A percentile compares a stretch with the other conserved stretches of the same genome.
Evolutionary conservation across 2,797 vertebrate genomes (phyloP).

Genomic region (Nyctalus aviator): DNA sequence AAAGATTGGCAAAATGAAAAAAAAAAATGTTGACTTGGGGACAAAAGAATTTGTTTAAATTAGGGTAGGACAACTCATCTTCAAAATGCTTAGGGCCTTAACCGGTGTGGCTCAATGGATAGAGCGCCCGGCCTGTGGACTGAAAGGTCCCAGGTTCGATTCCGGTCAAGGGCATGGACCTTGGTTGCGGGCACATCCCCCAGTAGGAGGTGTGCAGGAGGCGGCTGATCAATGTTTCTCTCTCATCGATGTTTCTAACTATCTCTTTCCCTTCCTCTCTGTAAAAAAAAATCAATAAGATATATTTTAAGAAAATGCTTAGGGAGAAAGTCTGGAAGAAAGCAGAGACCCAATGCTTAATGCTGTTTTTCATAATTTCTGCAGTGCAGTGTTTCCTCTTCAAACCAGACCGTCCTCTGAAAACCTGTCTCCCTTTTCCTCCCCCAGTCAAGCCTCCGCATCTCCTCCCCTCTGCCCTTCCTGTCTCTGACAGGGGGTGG

Average conservation of each 20-base stretch:
- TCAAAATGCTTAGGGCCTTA: not conserved
- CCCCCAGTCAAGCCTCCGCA: conserved; percentile 95
- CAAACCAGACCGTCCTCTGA: conserved; percentile 49
- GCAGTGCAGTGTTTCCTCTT: not conserved
- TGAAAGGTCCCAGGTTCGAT: too few relatives aligned
- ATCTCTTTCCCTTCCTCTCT: too few relatives aligned
- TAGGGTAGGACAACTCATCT: not conserved
- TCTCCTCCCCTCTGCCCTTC: conserved; percentile 97
- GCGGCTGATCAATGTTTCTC: too few relatives aligned
- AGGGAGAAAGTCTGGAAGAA: conserved; percentile 43
- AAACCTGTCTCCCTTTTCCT: conserved; percentile 61
- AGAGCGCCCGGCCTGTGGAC: too few relatives aligned
- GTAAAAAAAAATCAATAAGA: too few relatives aligned
- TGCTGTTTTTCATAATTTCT: conserved; percentile 41
- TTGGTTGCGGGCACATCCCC: too few relatives aligned
- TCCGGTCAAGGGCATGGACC: too few relatives aligned
- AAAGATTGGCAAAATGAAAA: not conserved
- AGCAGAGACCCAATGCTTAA: not conserved
- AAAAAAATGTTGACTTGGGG: conserved; percentile 11
- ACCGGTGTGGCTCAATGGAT: too few relatives aligned
- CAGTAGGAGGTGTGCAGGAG: too few relatives aligned
- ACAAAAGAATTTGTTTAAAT: conserved; percentile 28
- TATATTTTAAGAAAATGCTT: not conserved
- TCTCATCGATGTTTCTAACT: too few relatives aligned
- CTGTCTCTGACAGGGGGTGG: conserved; percentile 92